A percentile compares a stretch with the other conserved stretches of the same genome.
These are phyloP conservation scores for Sceloporus tristichus DNA, from an alignment of 2,113 vertebrate genomes.

Conservation along the genomic window DNA sequence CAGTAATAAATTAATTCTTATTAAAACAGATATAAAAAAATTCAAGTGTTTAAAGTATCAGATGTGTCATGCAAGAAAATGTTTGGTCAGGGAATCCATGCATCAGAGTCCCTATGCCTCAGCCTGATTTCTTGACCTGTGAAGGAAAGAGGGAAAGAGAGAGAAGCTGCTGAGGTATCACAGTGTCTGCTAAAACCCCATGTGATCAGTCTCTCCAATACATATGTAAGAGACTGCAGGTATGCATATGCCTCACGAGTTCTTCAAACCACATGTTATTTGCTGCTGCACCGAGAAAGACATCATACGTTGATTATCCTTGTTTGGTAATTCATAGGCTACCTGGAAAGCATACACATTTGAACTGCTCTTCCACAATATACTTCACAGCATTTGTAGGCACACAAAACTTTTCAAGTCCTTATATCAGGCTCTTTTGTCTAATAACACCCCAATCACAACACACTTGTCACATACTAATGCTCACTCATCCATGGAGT, in stretches of 20 bases:
- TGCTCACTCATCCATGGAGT: constrained; percentile 62
- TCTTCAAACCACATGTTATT: constrained; percentile 33
- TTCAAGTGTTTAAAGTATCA: constrained; percentile 89
- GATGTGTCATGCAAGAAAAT: constrained; percentile 90
- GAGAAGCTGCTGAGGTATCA: constrained; percentile 54
- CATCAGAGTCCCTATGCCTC: constrained; percentile 73
- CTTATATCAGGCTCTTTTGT: constrained; percentile 62
- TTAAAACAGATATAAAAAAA: constrained; percentile 88
- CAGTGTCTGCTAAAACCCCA: constrained; percentile 37
- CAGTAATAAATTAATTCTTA: constrained; percentile 92
- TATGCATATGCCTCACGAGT: constrained; percentile 46
- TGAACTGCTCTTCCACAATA: constrained; percentile 78
- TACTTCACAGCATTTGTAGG: constrained; percentile 75
- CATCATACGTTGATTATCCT: constrained; percentile 70
- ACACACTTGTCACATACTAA: constrained; percentile 56
- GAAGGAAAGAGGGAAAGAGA: constrained; percentile 5
- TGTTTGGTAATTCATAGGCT: constrained; percentile 63
- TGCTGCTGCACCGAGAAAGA: constrained; percentile 50
- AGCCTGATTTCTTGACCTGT: constrained; percentile 57
- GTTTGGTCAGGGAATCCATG: constrained; percentile 86
- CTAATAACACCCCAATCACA: constrained; percentile 52
- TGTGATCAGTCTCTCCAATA: constrained; percentile 30
- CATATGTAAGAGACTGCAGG: constrained; percentile 52
- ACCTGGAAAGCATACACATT: constrained; percentile 73
- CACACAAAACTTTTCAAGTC: constrained; percentile 77